Evolutionary conservation across 2,888 invertebrate genomes (phyloP).

Genomic region (Arctia plantaginis): DNA sequence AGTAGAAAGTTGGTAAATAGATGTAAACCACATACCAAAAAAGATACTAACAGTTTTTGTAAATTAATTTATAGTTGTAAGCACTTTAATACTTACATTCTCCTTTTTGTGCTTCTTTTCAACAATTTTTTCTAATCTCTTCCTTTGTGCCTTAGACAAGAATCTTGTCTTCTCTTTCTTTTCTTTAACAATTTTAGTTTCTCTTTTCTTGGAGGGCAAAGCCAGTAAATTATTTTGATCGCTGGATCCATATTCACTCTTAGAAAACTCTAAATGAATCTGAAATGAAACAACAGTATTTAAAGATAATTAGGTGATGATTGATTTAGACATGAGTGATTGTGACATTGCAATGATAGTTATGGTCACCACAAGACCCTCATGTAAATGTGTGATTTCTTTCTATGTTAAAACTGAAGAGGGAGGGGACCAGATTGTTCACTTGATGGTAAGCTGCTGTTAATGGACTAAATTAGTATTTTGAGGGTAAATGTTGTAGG

Average conservation of each 20-base stretch:
- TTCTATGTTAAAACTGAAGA: no score
- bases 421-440: no score
- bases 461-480: no score
- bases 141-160: constrained; percentile 95
- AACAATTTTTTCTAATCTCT: constrained; percentile 94
- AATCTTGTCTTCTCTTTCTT: constrained; percentile 87
- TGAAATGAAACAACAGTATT: constrained; percentile 60
- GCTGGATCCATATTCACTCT: constrained; percentile 87
- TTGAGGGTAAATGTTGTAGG: no score
- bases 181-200: constrained; percentile 89
- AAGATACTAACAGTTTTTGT: no score
- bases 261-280: constrained; percentile 89
- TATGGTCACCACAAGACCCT: neutral
- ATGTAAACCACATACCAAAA: no score
- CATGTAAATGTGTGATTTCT: no score
- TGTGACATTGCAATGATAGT: neutral
- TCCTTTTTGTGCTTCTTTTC: constrained; percentile 96
- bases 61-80: neutral
- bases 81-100: constrained; percentile 87
- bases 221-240: constrained; percentile 91
- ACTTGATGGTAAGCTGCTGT: no score
- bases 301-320: neutral
- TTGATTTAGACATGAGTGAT: neutral
- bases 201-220: constrained; percentile 93
- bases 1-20: no score